Conservation (phyloP, 1,140 invertebrate species). For the Pristionchus pacificus region DNA sequence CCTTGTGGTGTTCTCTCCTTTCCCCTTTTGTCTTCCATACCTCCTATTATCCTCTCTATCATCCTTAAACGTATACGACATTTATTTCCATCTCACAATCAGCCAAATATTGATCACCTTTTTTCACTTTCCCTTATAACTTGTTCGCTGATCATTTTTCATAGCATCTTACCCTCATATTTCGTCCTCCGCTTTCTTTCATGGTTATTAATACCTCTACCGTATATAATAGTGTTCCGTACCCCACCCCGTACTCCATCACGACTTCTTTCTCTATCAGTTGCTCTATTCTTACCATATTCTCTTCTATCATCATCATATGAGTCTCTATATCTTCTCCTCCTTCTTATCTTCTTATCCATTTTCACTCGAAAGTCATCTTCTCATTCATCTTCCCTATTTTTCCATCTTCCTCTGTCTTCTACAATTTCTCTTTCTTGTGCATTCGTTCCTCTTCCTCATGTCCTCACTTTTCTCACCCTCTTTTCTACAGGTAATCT, state of each 20-base stretch:
- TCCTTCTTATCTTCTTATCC: slow-evolving; percentile 45
- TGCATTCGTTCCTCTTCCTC: neutral
- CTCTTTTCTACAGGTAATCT: neutral
- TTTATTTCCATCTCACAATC: slow-evolving; percentile 33
- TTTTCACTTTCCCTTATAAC: slow-evolving; percentile 35
- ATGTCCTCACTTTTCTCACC: slow-evolving; percentile 9
- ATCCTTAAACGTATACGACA: neutral
- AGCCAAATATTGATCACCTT: slow-evolving; percentile 19
- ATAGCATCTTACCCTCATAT: neutral
- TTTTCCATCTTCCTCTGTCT: slow-evolving; percentile 5
- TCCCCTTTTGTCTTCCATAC: neutral
- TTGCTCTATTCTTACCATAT: slow-evolving; percentile 62
- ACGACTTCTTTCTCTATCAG: slow-evolving; percentile 35
- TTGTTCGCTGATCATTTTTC: neutral
- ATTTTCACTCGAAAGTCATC: slow-evolving; percentile 43
- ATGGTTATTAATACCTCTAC: slow-evolving; percentile 31
- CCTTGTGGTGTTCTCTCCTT: neutral
- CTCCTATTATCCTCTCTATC: neutral
- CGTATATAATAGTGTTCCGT: slow-evolving; percentile 35
- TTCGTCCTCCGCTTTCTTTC: slow-evolving; percentile 15
- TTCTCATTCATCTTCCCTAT: slow-evolving; percentile 26
- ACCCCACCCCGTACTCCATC: slow-evolving; percentile 14
- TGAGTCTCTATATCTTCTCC: slow-evolving; percentile 57
- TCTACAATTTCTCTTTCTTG: neutral
- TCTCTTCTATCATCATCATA: slow-evolving; percentile 64